These are phyloP conservation scores for Nothocercus julius DNA, from an alignment of 2,113 vertebrate species.

Conservation along the genomic window DNA sequence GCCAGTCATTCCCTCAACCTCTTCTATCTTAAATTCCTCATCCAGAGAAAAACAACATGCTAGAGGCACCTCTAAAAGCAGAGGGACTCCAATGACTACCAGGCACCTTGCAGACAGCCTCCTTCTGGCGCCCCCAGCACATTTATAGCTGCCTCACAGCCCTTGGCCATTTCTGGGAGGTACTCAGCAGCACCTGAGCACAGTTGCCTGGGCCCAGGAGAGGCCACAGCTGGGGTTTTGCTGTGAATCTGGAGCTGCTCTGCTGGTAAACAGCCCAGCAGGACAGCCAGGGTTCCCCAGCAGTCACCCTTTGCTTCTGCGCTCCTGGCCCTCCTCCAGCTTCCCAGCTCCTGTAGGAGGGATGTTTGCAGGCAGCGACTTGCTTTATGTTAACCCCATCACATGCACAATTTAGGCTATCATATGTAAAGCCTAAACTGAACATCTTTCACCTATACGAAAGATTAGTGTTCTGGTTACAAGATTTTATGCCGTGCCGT, in stretches of 20 bases:
- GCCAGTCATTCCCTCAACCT: background rate
- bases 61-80: slow-evolving; percentile 28
- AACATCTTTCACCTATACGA: background rate
- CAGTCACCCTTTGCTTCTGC: background rate
- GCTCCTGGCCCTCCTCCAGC: background rate
- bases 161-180: background rate
- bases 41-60: fast-evolving
- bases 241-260: background rate
- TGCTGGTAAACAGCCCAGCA: background rate
- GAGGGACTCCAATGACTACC: fast-evolving
- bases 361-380: background rate
- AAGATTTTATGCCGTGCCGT: background rate
- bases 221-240: background rate
- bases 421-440: too few relatives aligned
- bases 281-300: background rate
- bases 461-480: background rate
- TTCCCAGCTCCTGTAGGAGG: background rate
- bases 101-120: background rate
- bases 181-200: slow-evolving; percentile 8
- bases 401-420: background rate
- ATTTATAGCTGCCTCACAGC: slow-evolving; percentile 13
- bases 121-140: background rate
- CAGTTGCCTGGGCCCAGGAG: background rate
- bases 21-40: background rate
- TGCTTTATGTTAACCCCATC: background rate